These are phyloP conservation scores for Chloroceryle inda DNA, from an alignment of 2,797 vertebrate species.

Conservation along the genomic window DNA sequence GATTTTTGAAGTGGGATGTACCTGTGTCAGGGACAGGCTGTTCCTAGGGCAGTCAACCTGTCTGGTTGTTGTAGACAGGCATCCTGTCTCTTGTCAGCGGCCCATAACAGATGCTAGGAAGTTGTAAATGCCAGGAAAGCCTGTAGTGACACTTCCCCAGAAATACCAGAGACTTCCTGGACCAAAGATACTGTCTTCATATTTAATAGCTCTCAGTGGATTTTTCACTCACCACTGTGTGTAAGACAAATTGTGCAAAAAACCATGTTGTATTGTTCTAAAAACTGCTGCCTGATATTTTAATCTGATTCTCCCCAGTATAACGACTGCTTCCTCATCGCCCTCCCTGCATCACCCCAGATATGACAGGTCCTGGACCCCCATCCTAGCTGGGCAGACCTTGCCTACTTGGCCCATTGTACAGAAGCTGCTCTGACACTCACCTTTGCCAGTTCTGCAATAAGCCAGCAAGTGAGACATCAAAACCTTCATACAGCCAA, in stretches of 20 bases:
- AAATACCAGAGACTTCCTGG: slow-evolving; percentile 50
- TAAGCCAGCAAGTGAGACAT: neutral
- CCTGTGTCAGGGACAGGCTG: neutral
- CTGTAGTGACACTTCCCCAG: slow-evolving; percentile 42
- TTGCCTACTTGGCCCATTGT: neutral
- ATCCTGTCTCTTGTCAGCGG: slow-evolving; percentile 10
- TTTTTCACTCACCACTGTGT: neutral
- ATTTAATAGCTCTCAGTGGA: slow-evolving; percentile 11
- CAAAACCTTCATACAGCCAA: neutral
- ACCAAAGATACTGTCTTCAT: neutral
- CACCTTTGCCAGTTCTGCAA: neutral
- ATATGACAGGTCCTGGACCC: neutral
- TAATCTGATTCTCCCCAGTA: neutral
- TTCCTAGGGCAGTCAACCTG: neutral
- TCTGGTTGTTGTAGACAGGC: neutral
- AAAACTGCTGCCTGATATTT: neutral
- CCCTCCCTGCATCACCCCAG: neutral
- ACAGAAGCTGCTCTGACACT: neutral
- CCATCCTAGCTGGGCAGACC: neutral
- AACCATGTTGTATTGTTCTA: neutral
- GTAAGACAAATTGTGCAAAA: slow-evolving; percentile 14
- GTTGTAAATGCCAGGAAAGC: slow-evolving; percentile 44
- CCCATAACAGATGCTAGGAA: neutral
- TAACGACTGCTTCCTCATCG: neutral
- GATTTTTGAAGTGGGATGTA: neutral